A percentile compares a stretch with the other conserved stretches of the same genome.
Conservation (phyloP, 64 coral and sea anemone species). For the Trachythela sp. region DNA sequence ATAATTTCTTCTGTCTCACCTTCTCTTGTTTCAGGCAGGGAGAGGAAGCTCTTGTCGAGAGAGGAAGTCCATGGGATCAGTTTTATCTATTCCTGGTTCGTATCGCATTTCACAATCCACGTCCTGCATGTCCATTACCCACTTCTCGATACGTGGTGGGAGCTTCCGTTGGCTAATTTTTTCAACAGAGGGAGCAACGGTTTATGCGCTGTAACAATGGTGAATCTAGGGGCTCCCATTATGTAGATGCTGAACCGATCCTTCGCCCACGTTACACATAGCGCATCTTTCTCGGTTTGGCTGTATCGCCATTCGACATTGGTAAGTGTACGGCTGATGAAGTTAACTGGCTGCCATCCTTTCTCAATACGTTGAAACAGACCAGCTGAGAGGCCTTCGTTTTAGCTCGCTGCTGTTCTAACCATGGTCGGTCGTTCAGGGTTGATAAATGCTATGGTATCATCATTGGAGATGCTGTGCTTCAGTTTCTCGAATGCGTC, state of each 20-base stretch:
- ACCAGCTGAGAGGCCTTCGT: not conserved
- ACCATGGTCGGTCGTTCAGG: not conserved
- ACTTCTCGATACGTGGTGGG: not conserved
- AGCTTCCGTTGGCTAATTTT: not conserved
- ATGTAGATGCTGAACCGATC: not conserved
- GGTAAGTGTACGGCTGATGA: not conserved
- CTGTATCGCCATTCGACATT: not conserved
- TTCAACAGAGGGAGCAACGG: not conserved
- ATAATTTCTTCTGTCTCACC: slow-evolving; percentile 8
- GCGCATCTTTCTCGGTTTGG: not conserved
- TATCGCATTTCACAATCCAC: not conserved
- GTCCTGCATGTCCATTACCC: not conserved
- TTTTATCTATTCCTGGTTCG: slow-evolving; percentile 31
- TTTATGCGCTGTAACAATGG: not conserved
- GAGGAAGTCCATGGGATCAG: slow-evolving; percentile 37
- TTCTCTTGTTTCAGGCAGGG: slow-evolving; percentile 12
- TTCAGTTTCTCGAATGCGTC: not conserved
- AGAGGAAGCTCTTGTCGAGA: too few species aligned
- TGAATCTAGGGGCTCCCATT: not conserved
- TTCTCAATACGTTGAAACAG: not conserved
- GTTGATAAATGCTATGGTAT: not conserved
- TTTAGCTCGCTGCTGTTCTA: not conserved
- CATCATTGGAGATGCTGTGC: not conserved
- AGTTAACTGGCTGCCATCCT: not conserved
- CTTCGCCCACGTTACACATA: not conserved